Percentiles rank a stretch among this genome's conserved stretches.
Evolutionary conservation across 1,140 invertebrate genomes (phyloP).

Genomic region (honey bee (Apis mellifera)): DNA sequence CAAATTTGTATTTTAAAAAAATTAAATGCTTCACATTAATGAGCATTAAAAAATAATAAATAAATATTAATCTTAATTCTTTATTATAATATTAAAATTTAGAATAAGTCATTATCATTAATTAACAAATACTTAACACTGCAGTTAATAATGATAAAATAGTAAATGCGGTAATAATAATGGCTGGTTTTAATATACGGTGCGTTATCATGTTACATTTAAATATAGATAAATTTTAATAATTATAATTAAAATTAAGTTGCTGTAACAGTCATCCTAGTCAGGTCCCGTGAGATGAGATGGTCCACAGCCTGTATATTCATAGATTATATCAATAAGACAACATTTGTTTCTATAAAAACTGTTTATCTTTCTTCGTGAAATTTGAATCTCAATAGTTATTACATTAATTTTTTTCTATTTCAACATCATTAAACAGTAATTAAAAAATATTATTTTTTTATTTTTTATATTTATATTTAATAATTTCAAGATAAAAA

Average conservation of each 20-base stretch:
- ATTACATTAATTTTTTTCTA: background rate
- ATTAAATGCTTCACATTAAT: background rate
- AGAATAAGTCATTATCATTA: background rate
- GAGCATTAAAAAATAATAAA: background rate
- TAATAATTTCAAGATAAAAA: background rate
- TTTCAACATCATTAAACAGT: no score
- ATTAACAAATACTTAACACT: slow-evolving; percentile 2
- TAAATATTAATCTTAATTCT: background rate
- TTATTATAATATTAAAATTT: slow-evolving; percentile 19
- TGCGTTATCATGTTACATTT: slow-evolving; percentile 5
- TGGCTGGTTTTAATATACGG: slow-evolving; percentile 1
- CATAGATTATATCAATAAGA: background rate
- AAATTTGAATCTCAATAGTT: background rate
- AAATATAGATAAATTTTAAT: slow-evolving; percentile 31
- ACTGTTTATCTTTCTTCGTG: background rate
- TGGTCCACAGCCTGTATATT: background rate
- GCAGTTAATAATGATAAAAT: slow-evolving; percentile 23
- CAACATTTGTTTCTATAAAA: background rate
- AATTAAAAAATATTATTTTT: background rate
- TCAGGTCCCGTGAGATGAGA: background rate
- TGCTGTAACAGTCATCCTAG: slow-evolving; percentile 7
- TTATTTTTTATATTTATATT: background rate
- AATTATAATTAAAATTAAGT: slow-evolving; percentile 43
- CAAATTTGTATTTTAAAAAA: background rate
- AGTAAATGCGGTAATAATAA: slow-evolving; percentile 6